Evolutionary conservation across 2,797 vertebrate species (phyloP).

Genomic region (Pseudotriccus pelzelni): DNA sequence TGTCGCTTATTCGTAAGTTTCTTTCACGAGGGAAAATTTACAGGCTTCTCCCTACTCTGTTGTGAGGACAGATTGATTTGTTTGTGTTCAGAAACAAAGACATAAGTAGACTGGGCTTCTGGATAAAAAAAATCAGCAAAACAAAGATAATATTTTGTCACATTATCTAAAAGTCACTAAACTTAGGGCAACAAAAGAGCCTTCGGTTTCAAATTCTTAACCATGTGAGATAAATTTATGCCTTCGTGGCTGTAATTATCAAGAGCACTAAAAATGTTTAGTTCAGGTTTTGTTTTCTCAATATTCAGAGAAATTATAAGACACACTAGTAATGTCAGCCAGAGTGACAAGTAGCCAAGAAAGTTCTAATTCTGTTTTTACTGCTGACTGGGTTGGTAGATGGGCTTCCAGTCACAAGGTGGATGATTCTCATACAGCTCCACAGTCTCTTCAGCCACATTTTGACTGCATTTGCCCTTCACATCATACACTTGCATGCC

Average conservation of each 20-base stretch:
- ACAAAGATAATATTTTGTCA: background rate
- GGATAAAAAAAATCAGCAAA: background rate
- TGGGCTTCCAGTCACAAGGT: background rate
- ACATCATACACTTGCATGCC: fast-evolving
- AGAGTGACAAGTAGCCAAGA: background rate
- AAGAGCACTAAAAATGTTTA: background rate
- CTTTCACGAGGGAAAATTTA: background rate
- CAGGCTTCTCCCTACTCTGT: background rate
- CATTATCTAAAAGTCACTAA: background rate
- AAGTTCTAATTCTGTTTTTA: background rate
- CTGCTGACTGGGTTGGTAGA: background rate
- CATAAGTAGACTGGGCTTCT: background rate
- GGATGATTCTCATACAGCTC: background rate
- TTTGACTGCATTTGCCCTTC: background rate
- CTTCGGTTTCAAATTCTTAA: background rate
- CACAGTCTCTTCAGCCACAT: fast-evolving
- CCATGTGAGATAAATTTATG: background rate
- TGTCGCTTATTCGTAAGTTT: slow-evolving; percentile 2
- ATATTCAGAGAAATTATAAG: background rate
- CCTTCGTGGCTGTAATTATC: background rate
- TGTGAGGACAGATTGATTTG: background rate
- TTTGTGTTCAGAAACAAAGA: background rate
- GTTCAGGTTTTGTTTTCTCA: background rate
- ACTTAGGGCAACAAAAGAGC: background rate
- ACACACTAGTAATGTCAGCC: background rate